These are phyloP conservation scores for Orbicella faveolata DNA, from an alignment of 64 coral and sea anemone genomes.

Conservation along the genomic window DNA sequence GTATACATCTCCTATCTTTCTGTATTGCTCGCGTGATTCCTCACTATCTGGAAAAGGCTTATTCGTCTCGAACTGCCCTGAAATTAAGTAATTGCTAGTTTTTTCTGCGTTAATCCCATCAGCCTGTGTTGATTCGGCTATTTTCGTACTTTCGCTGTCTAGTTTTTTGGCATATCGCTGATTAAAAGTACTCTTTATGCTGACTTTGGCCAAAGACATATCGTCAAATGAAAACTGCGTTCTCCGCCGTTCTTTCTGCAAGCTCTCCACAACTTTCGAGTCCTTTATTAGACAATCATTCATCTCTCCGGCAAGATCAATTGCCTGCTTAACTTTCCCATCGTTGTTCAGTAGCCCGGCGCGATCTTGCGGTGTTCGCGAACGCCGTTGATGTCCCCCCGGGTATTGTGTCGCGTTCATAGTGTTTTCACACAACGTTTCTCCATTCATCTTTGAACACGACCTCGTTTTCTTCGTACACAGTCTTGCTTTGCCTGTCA, in stretches of 20 bases:
- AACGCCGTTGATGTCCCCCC: not conserved
- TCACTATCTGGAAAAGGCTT: not conserved
- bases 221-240: not conserved
- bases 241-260: not conserved
- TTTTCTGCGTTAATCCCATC: not conserved
- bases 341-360: too few species aligned
- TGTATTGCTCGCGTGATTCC: not conserved
- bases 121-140: not conserved
- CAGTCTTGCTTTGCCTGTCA: not conserved
- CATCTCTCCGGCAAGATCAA: not conserved
- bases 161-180: not conserved
- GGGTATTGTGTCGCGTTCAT: not conserved
- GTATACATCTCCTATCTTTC: not conserved
- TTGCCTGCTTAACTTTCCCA: not conserved
- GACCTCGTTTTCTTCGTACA: not conserved
- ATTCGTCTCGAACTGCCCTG: not conserved
- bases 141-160: not conserved
- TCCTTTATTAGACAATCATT: not conserved
- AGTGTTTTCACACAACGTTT: not conserved
- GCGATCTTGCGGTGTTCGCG: not conserved
- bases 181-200: not conserved
- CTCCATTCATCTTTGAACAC: not conserved
- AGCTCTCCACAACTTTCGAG: too few species aligned
- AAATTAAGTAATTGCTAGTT: not conserved
- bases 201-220: not conserved